Base-by-base conservation (phyloP, 2,888 invertebrate genomes). In the Meiosimyza decipiens region DNA sequence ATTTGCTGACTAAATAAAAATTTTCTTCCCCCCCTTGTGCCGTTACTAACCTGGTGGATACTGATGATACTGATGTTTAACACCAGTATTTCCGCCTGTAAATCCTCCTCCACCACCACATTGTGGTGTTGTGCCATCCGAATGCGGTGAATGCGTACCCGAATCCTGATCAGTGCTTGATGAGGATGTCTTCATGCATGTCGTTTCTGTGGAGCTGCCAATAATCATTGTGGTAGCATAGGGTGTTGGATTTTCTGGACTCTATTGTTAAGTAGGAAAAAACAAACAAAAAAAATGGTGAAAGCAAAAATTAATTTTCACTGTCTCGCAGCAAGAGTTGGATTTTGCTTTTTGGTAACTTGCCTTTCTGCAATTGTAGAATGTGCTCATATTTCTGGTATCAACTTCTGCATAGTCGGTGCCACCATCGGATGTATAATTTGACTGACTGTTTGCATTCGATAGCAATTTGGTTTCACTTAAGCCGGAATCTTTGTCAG, bases 141-240 rank as follows among this genome's bases (percentile, higher is more conserved):
- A 86, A 72, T 87, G 86, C 11, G 87, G 86, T 6, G 87, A 87
- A 70, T 86, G 86, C 16, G 87, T 87, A 52, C 87, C 88, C n/a
- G 88, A 87, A 71, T 86, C 85, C 77, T 86, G 86, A 79, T 86
- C 85, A 18, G 86, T 86, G 71, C 86, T 86, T 6, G 85, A 79
- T 4, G 86, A 86, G 11, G 87, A 86, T 60, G 86, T 84, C 76
- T 87, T 87, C 75, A 86, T 83, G 80, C 87, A 85, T 33, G 85
- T 84, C 47, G 82, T 87, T 68, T 87, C 87, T 15, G 83, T 85
- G 7, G 88, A 88, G 6, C 86, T 84, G 52, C 87, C 87, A 76
- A 93, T 89, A 54, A 93, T 88, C 87, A 92, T 93, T 13, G 93
- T 93, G 0, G 93, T 93, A 16, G 93, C 93, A 85, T 93, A 93